Conservation (phyloP, 2,888 invertebrate genomes). For the Aquatica leii region DNA sequence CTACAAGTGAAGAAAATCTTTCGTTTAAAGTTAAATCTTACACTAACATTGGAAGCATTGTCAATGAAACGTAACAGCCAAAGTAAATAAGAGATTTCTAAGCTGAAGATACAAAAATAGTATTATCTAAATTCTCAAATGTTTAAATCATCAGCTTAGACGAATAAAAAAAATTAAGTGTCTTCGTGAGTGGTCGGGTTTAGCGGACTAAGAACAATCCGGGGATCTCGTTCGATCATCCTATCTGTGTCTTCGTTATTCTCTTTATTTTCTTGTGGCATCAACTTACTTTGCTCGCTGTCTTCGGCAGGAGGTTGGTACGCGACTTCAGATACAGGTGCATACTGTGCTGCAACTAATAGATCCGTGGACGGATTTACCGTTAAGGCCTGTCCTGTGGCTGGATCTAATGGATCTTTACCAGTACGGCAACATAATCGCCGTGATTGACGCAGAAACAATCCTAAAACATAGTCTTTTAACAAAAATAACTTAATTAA, state of each 20-base stretch:
- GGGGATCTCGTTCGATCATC: constrained; percentile 77
- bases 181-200: constrained; percentile 66
- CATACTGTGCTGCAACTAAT: constrained; percentile 78
- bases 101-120: background rate
- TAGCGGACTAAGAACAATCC: constrained; percentile 70
- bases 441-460: constrained; percentile 55
- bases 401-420: constrained; percentile 63
- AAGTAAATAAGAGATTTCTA: constrained; percentile 12
- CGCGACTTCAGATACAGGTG: constrained; percentile 74
- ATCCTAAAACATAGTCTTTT: constrained; percentile 54
- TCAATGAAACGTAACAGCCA: constrained; percentile 4
- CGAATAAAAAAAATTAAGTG: constrained; percentile 50
- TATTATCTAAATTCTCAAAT: background rate
- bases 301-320: constrained; percentile 71
- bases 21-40: constrained; percentile 1
- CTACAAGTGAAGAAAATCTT: background rate
- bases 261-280: constrained; percentile 75
- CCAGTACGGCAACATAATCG: constrained; percentile 56
- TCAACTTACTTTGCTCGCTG: constrained; percentile 76
- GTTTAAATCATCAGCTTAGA: constrained; percentile 18
- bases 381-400: constrained; percentile 58
- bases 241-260: constrained; percentile 75
- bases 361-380: constrained; percentile 81
- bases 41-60: constrained; percentile 20
- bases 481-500: no score